Base-by-base conservation (phyloP, 1,140 invertebrate species). In the Manduca sexta region DNA sequence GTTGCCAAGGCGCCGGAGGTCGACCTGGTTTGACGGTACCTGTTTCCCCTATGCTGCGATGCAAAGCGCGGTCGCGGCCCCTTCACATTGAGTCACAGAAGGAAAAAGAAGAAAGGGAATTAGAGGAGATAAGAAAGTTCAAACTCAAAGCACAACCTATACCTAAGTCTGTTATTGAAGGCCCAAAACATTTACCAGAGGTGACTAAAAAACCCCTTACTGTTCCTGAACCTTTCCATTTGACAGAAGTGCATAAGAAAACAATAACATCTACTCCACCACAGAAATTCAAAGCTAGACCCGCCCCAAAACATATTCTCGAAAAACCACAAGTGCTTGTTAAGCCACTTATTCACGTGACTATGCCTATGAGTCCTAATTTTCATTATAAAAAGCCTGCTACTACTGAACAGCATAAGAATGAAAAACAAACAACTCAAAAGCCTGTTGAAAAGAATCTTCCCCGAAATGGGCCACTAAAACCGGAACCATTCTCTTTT, bases 141-240 rank as follows among this genome's bases (percentile, higher is more conserved):
- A 82, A 83, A 69, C 69, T 83, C 10, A 85, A 81, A 60, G 79
- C 82, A 14, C 67, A 83, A 50, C 82, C 82, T 31, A 63, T 85
- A 37, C 79, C 82, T 6, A 82, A 79, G 39, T 72, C 70, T 31
- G 69, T 85, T 5, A 60, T 81, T 51, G 62, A 69, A 46, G 82
- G 73, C 5, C 52, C 69, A 0, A 57, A 41, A 45, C 54, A 74
- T 44, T 62, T 85, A 21, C 82, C 82, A 13, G 76, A 81, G 31
- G 71, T 85, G 3, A 49, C 57, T 12, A 77, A 60, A 39, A 83
- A 77, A 47, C 68, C 72, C 2, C 30, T 48, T 0, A 85, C 82
- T 13, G 45, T 82, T 46, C 79, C 76, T 3, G 79, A 82, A 48
- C 82, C 82, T 21, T 85, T 85, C 38, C 76, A 85, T 10, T 61